Conservation (phyloP, 2,888 invertebrate genomes). For the Subacronicta megacephala region DNA sequence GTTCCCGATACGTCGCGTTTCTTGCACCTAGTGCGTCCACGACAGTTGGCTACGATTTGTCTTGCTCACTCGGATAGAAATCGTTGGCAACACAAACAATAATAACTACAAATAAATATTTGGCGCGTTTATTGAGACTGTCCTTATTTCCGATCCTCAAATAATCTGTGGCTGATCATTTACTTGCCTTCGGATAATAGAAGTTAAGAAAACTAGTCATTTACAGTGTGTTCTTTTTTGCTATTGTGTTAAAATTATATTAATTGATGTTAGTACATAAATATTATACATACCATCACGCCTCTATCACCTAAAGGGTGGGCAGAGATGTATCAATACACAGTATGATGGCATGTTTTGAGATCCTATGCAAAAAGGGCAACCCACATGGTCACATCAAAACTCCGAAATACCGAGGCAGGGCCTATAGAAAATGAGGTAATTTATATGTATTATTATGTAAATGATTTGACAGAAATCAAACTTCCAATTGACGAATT, state of each 20-base stretch:
- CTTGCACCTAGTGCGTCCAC: conserved; percentile 52
- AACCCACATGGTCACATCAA: too few species aligned
- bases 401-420: too few species aligned
- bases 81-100: conserved; percentile 53
- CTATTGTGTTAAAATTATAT: too few species aligned
- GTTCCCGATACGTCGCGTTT: conserved; percentile 21
- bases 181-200: conserved; percentile 8
- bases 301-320: too few species aligned
- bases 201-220: neutral
- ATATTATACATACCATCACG: too few species aligned
- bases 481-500: conserved; percentile 12
- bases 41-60: conserved; percentile 51
- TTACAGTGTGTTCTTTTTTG: too few species aligned
- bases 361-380: too few species aligned
- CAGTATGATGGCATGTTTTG: too few species aligned
- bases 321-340: too few species aligned
- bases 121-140: conserved; percentile 44
- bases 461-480: conserved; percentile 10
- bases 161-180: conserved; percentile 24
- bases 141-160: conserved; percentile 24
- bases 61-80: conserved; percentile 56
- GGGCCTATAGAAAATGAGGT: too few species aligned
- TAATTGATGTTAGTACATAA: too few species aligned
- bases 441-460: too few species aligned
- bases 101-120: conserved; percentile 60